Base-by-base conservation (phyloP, 2,113 vertebrate species). In the Dryoscopus gambensis region DNA sequence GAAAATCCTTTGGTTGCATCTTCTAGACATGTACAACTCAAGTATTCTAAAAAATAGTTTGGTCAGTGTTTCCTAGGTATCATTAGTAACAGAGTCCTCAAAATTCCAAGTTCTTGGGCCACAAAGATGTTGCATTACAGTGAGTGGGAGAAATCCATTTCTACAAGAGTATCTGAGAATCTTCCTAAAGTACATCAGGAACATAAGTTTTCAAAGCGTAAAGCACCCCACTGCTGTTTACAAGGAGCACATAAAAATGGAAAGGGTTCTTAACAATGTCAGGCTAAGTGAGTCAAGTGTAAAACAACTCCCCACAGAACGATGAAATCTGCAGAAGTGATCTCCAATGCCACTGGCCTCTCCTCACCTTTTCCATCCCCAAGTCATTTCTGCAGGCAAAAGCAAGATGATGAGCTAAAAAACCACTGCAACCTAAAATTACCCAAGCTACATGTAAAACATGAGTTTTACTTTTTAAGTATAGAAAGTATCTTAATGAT, bases 401-500 rank as follows among this genome's bases (percentile, higher is more conserved):
- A 76, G 28, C 23, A 74, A 82, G 59, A 74, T 30, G 76, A 91
- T 40, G 35, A 88, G 37, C 70, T 77, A 67, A 71, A 71, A 93
- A 92, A 37, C 13, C 30, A 84, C 69, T 82, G 37, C 73, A 81
- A 52, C 57, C 84, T 91, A 89, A 96, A 95, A 94, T 92, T 78
- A 90, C 31, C 33, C 31, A 1, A 52, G 44, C 60, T 80, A 63
- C 11, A 12, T 78, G 59, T 81, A 94, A 84, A 86, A 84, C 15
- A 94, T 55, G 39, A 55, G 33, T 90, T 93, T 77, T 77, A 68
- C 68, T 90, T 88, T 90, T 96, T 53, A 87, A 92, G 49, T 78
- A 81, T 81, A 90, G 87, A 84, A 94, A 93, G 88, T 57, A 92
- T 89, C 91, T 89, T 95, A 94, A 92, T 91, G 76, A 95, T 82